Evolutionary conservation across 2,113 vertebrate species (phyloP), one percentile per base, ranked within the genome.

Genomic region (Scopus umbretta): DNA sequence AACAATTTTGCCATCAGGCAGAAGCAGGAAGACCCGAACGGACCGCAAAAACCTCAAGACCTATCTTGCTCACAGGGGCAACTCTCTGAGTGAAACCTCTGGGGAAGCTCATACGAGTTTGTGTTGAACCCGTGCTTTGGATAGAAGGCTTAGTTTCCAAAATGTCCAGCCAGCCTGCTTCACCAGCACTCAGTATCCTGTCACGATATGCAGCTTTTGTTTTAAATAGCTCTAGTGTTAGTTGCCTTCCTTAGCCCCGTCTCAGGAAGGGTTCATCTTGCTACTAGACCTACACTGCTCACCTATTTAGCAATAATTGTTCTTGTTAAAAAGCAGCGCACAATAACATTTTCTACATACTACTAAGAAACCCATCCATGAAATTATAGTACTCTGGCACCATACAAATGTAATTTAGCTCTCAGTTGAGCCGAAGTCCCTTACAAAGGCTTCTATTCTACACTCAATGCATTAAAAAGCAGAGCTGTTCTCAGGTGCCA

Each of bases 401-500:
- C 36, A 3, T 38, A 66, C 50, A 96, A 80, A 85, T 0, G 59
- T 67, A 91, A 50, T 88, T 91, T 87, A 95, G 94, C 65, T 92
- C 92, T 45, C 91, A 70, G 59, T 15, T 55, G 27, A 55, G 86
- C 56, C 5, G 47, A 85, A 94, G 88, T 9, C 71, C 66, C 92
- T 94, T 45, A 96, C 90, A 89, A 97, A 97, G 91, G 80, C 93
- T 96, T 80, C 92, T 92, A 82, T 96, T 98, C 79, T 94, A 63
- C 45, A 80, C 70, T 91, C 45, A 61, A 7, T 3, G 84, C 90
- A 92, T 90, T 74, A 85, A 90, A 97, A 96, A 97, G 85, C 96
- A 96, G 95, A 93, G 87, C 83, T 95, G 97, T 65, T 97, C 90
- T 94, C 92, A 95, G 90, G 95, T 90, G 96, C 96, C 95, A 67